Evolutionary conservation across 1,140 invertebrate species (phyloP).

Genomic region (Phortica variegata): DNA sequence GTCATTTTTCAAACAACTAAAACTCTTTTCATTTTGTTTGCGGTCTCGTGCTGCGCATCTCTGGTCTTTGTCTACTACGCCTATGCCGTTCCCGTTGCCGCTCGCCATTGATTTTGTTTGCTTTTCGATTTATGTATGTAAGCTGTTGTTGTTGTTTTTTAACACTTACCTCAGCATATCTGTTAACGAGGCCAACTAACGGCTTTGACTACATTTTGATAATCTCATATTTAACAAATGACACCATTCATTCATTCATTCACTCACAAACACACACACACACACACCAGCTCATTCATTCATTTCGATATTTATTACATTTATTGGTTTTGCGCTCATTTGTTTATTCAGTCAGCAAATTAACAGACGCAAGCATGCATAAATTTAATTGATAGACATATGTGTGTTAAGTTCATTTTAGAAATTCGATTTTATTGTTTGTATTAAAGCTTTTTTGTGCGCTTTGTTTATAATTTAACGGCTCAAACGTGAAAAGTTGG

Average conservation of each 20-base stretch:
- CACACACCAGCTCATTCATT: neutral
- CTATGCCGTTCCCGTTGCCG: conserved; percentile 1
- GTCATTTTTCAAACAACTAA: conserved; percentile 27
- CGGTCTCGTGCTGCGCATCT: no score
- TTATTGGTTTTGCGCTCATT: neutral
- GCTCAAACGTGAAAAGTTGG: no score
- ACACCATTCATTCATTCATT: conserved; percentile 30
- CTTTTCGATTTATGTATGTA: conserved; percentile 25
- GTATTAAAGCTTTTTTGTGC: no score
- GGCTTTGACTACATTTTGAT: conserved; percentile 46
- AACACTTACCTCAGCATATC: conserved; percentile 24
- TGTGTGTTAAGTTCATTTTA: no score
- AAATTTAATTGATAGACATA: no score
- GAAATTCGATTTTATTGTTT: no score
- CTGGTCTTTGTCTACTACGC: no score
- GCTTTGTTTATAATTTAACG: no score
- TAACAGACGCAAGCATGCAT: no score
- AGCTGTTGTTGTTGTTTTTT: conserved; percentile 26
- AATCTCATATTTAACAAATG: conserved; percentile 50
- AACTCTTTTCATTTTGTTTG: conserved; percentile 7
- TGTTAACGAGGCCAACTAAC: conserved; percentile 50
- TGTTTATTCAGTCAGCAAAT: no score
- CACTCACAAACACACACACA: conserved; percentile 10
- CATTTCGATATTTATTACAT: no score
- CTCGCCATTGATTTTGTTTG: conserved; percentile 9